A percentile compares a stretch with the other conserved stretches of the same genome.
Evolutionary conservation across 2,888 invertebrate species (phyloP).

Genomic region (Acleris literana): DNA sequence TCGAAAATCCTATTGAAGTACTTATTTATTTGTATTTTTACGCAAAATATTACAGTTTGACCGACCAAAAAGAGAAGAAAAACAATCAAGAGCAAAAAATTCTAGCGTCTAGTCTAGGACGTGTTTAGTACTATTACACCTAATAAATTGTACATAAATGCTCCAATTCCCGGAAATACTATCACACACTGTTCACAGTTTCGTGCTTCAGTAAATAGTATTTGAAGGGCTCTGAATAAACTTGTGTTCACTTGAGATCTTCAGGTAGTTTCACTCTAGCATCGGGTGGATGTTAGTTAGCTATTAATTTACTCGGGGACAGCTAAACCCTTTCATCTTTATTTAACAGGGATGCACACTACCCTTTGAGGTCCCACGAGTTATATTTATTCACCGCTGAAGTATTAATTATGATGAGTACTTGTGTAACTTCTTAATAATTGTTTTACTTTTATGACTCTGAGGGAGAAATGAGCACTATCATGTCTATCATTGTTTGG

Average conservation of each 20-base stretch:
- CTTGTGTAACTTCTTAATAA: not conserved
- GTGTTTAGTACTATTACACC: too few relatives aligned
- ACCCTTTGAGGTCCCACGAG: conserved; percentile 1
- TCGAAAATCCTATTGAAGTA: too few relatives aligned
- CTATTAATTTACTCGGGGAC: conserved; percentile 19
- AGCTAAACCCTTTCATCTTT: conserved; percentile 31
- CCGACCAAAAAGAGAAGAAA: too few relatives aligned
- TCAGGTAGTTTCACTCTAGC: conserved; percentile 13
- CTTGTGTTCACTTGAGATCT: conserved; percentile 13
- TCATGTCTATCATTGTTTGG: too few relatives aligned
- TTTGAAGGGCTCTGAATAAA: not conserved
- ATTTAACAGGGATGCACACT: conserved; percentile 21
- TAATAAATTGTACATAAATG: not conserved
- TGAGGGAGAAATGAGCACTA: too few relatives aligned
- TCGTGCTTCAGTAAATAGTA: not conserved
- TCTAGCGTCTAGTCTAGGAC: too few relatives aligned
- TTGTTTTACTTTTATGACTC: not conserved
- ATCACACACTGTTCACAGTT: not conserved
- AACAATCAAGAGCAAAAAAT: too few relatives aligned
- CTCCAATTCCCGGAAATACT: not conserved
- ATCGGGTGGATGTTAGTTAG: not conserved
- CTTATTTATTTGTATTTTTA: too few relatives aligned
- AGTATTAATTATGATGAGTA: not conserved
- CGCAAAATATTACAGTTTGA: too few relatives aligned
- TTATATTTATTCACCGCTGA: not conserved